These are phyloP conservation scores for Mesoligia furuncula DNA, from an alignment of 2,888 invertebrate genomes.

Conservation along the genomic window DNA sequence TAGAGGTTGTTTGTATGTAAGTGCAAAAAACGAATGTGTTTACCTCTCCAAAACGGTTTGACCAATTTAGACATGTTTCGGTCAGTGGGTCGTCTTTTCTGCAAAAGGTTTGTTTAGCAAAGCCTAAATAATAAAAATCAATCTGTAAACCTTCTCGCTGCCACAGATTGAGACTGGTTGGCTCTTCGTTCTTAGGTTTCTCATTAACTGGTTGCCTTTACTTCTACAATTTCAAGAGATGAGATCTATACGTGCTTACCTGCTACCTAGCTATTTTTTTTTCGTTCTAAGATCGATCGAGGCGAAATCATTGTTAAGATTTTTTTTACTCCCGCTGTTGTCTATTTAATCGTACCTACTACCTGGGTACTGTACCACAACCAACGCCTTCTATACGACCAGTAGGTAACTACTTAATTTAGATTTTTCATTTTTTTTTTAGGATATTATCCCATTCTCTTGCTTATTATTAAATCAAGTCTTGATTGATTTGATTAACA, in stretches of 20 bases:
- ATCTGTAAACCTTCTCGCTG: background rate
- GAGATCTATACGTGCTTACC: background rate
- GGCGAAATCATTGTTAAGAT: background rate
- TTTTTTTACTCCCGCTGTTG: constrained; percentile 27
- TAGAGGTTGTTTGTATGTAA: background rate
- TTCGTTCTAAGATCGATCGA: background rate
- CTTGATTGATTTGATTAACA: no score
- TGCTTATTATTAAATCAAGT: constrained; percentile 7
- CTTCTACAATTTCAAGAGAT: background rate
- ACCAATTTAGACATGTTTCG: background rate
- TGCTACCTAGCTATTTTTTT: background rate
- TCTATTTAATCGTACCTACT: constrained; percentile 11
- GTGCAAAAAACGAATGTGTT: background rate
- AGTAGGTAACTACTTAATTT: constrained; percentile 11
- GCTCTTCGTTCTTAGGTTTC: background rate
- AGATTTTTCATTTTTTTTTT: constrained; percentile 29
- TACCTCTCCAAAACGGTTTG: background rate
- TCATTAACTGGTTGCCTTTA: background rate
- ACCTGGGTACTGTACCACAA: background rate
- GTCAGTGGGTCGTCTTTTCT: no score
- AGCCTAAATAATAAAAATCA: background rate
- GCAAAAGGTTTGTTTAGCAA: background rate
- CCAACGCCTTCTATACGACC: background rate
- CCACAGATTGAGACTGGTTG: background rate
- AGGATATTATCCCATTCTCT: background rate